Evolutionary conservation across 2,888 invertebrate genomes (phyloP).

Genomic region (Abrostola triplasia): DNA sequence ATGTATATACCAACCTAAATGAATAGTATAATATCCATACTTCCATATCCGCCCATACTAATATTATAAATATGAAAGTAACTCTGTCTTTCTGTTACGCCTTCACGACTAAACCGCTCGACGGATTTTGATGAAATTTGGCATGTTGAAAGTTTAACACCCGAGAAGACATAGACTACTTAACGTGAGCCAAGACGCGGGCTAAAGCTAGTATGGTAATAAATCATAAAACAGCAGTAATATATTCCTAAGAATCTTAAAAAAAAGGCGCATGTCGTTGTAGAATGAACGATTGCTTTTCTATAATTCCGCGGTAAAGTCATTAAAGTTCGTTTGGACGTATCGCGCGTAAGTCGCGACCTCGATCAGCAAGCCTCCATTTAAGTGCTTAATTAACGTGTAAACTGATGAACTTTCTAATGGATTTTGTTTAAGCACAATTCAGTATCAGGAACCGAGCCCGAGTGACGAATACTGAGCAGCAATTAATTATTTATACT

Average conservation of each 20-base stretch:
- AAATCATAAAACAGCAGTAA: too few species aligned
- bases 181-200: too few species aligned
- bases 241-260: not conserved
- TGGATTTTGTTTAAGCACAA: constrained; percentile 58
- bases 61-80: too few species aligned
- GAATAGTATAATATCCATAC: too few species aligned
- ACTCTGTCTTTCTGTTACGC: too few species aligned
- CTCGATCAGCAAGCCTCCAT: constrained; percentile 72
- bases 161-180: too few species aligned
- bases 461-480: constrained; percentile 28
- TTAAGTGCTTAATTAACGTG: constrained; percentile 71
- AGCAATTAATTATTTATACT: not conserved
- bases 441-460: constrained; percentile 38
- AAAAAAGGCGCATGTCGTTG: not conserved
- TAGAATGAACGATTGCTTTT: constrained; percentile 25
- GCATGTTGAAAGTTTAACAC: too few species aligned
- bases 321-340: constrained; percentile 71
- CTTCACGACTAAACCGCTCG: too few species aligned
- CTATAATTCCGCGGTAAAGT: constrained; percentile 51
- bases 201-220: too few species aligned
- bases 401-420: constrained; percentile 59
- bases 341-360: constrained; percentile 67
- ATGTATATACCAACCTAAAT: too few species aligned
- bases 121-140: too few species aligned
- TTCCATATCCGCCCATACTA: too few species aligned